Evolutionary conservation across 2,797 vertebrate species (phyloP).

Genomic region (Linurgus olivaceus): DNA sequence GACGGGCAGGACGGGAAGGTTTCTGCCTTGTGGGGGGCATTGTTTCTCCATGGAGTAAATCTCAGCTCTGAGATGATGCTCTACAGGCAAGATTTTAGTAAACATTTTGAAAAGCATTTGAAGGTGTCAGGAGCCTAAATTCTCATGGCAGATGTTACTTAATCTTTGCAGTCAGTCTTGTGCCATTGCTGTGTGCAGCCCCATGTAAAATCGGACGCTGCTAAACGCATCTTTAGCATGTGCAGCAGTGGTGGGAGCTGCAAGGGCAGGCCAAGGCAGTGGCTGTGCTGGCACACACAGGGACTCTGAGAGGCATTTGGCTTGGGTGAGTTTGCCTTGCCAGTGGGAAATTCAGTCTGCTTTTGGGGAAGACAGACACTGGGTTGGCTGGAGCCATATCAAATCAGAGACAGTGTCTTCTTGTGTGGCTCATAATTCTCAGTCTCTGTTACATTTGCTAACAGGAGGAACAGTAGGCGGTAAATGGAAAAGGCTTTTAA

Average conservation of each 20-base stretch:
- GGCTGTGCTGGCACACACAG: neutral
- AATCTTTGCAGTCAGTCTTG: neutral
- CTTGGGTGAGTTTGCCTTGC: neutral
- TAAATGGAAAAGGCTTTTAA: neutral
- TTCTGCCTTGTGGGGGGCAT: neutral
- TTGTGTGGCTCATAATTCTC: neutral
- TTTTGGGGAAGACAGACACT: neutral
- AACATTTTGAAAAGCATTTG: neutral
- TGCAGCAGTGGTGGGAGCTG: neutral
- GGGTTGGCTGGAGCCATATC: accelerated
- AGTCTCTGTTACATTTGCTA: neutral
- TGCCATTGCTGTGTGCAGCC: neutral
- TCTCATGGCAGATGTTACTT: accelerated
- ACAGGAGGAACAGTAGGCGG: neutral
- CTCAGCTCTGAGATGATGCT: neutral
- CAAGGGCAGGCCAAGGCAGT: accelerated
- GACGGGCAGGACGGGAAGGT: neutral
- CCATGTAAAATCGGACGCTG: neutral
- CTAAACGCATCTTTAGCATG: neutral
- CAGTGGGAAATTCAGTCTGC: neutral
- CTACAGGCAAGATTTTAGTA: neutral
- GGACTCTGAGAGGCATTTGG: no score
- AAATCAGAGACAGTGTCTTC: neutral
- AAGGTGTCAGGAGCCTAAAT: neutral
- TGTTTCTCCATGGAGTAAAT: neutral